Evolutionary conservation across 1,140 invertebrate genomes (phyloP), one percentile per base, ranked within the genome.

Genomic region (Sycophaga agraensis): DNA sequence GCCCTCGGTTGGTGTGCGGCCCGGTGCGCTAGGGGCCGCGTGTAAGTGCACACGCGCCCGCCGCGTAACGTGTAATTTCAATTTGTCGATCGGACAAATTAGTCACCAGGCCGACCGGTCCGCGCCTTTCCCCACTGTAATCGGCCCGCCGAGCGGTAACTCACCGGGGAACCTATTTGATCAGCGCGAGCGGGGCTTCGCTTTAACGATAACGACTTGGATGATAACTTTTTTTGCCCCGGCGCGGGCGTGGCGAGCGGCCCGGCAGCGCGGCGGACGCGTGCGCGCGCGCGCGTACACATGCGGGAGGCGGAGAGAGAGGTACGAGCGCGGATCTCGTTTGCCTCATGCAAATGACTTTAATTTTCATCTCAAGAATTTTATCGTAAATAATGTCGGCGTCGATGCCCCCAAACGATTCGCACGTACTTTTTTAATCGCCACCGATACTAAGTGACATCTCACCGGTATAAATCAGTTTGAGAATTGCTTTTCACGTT

Each of bases 51-150:
- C 34, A 51, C 9, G 49, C 14, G 26, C 17, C 28, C 2, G 4
- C 51, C 19, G 55, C 16, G 61, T 55, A 69, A 66, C 66, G 51
- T 70, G 61, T 67, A 73, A 71, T 73, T 73, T 70, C 68, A 71
- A 71, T 70, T 73, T 66, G 60, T 66, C 60, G 61, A 67, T 63
- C 64, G 59, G 50, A 71, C 65, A 63, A 71, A 71, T 69, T 65
- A 71, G 68, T 69, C 70, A 60, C 50, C 50, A 34, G n/a, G 49
- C 40, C 53, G 54, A 58, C 43, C 45, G 39, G 31, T 65, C 68
- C 57, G 63, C 64, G 65, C 64, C 56, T 40, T 31, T 24, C 12
- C 11, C 51, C 9, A 12, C 24, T 35, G 19, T 48, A 43, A 61
- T 62, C 24, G 34, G 39, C 48, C 37, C 40, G 46, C 12, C 26